Conservation (phyloP, 37 sponge, comb jelly and placozoan species). For the Mnemiopsis leidyi region DNA sequence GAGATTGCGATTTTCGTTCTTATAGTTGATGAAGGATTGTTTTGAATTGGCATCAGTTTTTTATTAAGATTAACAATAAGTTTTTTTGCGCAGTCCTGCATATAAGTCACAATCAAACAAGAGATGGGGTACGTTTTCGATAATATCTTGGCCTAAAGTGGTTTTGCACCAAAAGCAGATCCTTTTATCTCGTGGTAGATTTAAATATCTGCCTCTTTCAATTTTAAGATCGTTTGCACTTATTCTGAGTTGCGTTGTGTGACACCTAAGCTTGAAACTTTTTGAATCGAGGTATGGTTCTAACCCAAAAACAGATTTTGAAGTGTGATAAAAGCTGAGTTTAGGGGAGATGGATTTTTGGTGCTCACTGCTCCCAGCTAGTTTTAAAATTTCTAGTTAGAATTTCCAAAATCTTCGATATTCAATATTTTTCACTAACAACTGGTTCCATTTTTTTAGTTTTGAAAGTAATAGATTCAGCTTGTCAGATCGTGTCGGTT, state of each 20-base stretch:
- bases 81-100: background rate
- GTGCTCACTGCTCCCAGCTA: too few species aligned
- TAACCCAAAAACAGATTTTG: background rate
- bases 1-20: too few species aligned
- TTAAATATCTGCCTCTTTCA: too few species aligned
- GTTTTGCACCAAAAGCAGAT: background rate
- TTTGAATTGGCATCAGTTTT: too few species aligned
- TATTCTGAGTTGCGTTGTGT: background rate
- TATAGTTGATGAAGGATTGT: too few species aligned
- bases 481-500: background rate
- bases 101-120: background rate
- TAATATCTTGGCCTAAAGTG: background rate
- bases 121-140: background rate
- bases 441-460: too few species aligned
- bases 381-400: too few species aligned
- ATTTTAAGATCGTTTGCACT: too few species aligned
- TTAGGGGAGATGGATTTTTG: background rate
- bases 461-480: too few species aligned
- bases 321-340: background rate
- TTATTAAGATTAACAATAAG: too few species aligned
- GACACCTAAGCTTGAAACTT: background rate
- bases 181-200: background rate
- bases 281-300: constrained; percentile 13
- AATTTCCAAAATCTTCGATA: too few species aligned
- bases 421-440: too few species aligned